Base-by-base conservation (phyloP, 1,140 invertebrate genomes). In the Heliothis subflexa region DNA sequence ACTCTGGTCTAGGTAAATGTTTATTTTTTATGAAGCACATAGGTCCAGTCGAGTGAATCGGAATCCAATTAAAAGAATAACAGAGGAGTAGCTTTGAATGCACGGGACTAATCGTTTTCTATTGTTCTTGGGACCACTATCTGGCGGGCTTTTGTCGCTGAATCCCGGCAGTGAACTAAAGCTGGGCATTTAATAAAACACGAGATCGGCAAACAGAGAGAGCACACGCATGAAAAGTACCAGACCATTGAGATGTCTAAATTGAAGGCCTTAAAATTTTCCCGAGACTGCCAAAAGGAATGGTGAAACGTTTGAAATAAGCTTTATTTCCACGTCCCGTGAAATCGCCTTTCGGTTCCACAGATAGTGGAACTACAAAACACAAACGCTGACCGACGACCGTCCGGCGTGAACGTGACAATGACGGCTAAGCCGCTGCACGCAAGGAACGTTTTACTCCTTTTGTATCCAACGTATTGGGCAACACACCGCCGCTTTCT, bases 351-450 rank as follows among this genome's bases (percentile, higher is more conserved):
- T 88, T 80, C 79, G 82, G 81, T 81, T 84, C 71, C 79, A 80
- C 81, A 86, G 89, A 94, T 94, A 93, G 92, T 94, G 88, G 74
- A 81, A 83, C 83, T 89, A 83, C 85, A 92, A 91, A 90, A 93
- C 87, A 89, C 80, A 92, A 86, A 88, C 86, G 79, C 40, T 84
- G 87, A 89, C 85, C 80, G 86, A 81, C 76, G 79, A 79, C 14
- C 82, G 86, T 81, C 70, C 81, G 81, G 81, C 84, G 80, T 85
- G 86, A 86, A 91, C 90, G 91, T 92, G 91, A 94, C 93, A 94
- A 94, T 94, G 93, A 92, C 89, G 88, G 89, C 89, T 94, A 91
- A 93, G 93, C 92, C 87, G 85, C 84, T 87, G 86, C 85, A 78
- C 81, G 84, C 90, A 89, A 90, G 84, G 82, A 89, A 81, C 73